Evolutionary conservation across 2,888 invertebrate genomes (phyloP), one percentile per base, ranked within the genome.

Genomic region (Griposia aprilina): DNA sequence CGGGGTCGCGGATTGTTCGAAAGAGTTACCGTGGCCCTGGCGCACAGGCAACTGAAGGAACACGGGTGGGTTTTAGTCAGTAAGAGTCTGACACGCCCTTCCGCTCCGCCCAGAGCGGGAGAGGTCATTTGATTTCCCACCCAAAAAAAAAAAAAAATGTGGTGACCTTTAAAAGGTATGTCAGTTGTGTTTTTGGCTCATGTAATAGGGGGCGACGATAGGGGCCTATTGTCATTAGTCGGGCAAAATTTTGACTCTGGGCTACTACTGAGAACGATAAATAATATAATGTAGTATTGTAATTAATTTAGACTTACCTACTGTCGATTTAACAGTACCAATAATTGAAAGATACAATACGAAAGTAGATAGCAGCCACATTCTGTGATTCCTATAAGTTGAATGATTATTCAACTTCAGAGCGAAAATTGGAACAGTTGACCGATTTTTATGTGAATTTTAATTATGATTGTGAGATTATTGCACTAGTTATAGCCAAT

Each of bases 401-500:
- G 26, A 80, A 66, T 70, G 69, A 57, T 57, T 48, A 70, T 36
- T 62, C 45, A 48, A 67, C 48, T 13, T 57, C 63, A 52, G 10
- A 45, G 45, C 50, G 26, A 57, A 74, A 86, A 84, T 83, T 84
- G 62, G 63, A 74, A 52, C 71, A 70, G 20, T 52, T 67, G 52
- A 65, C 1, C 63, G 41, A 17, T 23, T 72, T 85, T 84, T 74
- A 83, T 71, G 60, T 10, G 26, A 65, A 11, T 76, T 86, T 83
- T 83, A 57, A 84, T 86, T 74, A 74, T 79, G 84, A 86, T 83
- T 83, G 71, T 69, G n/a, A 26, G 50, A 55, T 83, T 72, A 72
- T 72, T 79, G 30, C 48, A 41, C 59, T 57, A 60, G 50, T 83
- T 67, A 70, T 17, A 50, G 17, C 11, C 26, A 67, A 62, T 63